Conservation (phyloP, 2,888 invertebrate genomes). For the Pterostichus madidus region DNA sequence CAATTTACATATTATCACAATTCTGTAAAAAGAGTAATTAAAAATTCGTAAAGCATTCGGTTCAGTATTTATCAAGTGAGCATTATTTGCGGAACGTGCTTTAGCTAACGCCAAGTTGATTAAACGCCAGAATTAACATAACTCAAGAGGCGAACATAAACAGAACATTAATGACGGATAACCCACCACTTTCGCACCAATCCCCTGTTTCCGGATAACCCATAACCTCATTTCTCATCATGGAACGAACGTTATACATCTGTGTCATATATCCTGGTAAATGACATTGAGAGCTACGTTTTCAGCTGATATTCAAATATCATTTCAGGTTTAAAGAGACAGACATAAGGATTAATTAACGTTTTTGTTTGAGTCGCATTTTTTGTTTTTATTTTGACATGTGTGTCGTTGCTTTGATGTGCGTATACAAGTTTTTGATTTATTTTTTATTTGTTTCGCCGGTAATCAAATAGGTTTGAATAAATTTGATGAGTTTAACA, state of each 20-base stretch:
- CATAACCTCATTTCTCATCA: conserved; percentile 23
- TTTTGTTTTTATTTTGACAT: neutral
- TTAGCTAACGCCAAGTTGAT: conserved; percentile 13
- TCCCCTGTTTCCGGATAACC: neutral
- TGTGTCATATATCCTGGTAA: conserved; percentile 2
- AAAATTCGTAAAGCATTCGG: conserved; percentile 34
- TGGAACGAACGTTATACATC: conserved; percentile 15
- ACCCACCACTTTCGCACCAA: conserved; percentile 11
- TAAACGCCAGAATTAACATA: conserved; percentile 35
- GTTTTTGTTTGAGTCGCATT: conserved; percentile 14
- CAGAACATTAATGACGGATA: conserved; percentile 35
- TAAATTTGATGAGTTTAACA: conserved; percentile 6
- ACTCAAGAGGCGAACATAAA: conserved; percentile 46
- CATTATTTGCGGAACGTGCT: conserved; percentile 49
- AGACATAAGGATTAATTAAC: conserved; percentile 16
- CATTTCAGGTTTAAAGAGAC: neutral
- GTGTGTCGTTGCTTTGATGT: conserved; percentile 24
- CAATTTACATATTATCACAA: conserved; percentile 6
- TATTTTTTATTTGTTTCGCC: neutral
- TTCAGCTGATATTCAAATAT: neutral
- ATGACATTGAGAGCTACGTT: neutral
- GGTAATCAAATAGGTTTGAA: neutral
- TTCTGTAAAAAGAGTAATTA: conserved; percentile 14
- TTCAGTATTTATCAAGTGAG: conserved; percentile 21
- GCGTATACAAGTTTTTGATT: neutral